Conservation (phyloP, 2,888 invertebrate species). For the Dione juno region DNA sequence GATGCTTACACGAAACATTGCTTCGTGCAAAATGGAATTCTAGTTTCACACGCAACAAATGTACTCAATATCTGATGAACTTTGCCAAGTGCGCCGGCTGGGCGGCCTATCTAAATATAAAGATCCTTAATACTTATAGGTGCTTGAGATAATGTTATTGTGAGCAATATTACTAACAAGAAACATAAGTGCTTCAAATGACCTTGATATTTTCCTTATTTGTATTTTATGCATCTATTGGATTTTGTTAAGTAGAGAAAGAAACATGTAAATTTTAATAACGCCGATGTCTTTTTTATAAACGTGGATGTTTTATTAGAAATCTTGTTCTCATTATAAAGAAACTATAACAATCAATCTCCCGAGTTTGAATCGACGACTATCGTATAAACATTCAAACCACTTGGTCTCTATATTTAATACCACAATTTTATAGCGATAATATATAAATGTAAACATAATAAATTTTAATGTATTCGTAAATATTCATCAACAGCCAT, state of each 20-base stretch:
- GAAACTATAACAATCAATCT: no score
- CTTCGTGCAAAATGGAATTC: conserved; percentile 80
- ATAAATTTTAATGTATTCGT: conserved; percentile 29
- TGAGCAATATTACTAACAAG: conserved; percentile 19
- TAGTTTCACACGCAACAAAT: conserved; percentile 84
- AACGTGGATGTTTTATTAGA: no score
- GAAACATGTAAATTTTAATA: no score
- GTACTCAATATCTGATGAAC: conserved; percentile 81
- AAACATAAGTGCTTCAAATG: conserved; percentile 1
- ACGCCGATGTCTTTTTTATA: no score
- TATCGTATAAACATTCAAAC: neutral
- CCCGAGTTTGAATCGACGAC: neutral
- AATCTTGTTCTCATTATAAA: no score
- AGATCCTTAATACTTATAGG: conserved; percentile 43
- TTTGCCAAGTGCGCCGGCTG: conserved; percentile 61
- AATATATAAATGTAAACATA: conserved; percentile 9
- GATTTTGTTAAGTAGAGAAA: neutral
- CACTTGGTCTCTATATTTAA: neutral
- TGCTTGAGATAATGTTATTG: conserved; percentile 35
- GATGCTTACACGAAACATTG: conserved; percentile 73
- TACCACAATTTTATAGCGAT: neutral
- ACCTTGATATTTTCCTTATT: neutral
- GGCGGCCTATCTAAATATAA: conserved; percentile 52
- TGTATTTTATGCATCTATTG: neutral
- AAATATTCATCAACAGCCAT: conserved; percentile 40